phyloP scores from a whole-genome alignment of 2,113 vertebrate genomes.

The Gambusia affinis region DNA sequence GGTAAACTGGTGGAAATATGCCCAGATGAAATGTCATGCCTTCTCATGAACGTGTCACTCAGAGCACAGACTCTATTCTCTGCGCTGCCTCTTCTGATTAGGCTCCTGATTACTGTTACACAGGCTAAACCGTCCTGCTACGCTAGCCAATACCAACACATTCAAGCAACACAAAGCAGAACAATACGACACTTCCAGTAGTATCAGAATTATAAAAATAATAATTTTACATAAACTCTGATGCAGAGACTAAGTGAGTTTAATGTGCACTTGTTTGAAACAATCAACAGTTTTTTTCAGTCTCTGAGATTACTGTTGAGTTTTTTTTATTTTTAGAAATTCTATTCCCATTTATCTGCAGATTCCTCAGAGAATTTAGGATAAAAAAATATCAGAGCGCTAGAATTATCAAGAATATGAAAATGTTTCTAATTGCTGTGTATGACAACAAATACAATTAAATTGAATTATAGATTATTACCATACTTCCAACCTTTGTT shows the following conservation, averaged over 20 bases:
- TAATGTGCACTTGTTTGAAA: not conserved
- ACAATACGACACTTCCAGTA: not conserved
- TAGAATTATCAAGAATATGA: not conserved
- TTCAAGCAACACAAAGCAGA: not conserved
- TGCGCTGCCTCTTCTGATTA: conserved; percentile 70
- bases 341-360: not conserved
- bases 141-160: not conserved
- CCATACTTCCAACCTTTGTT: not conserved
- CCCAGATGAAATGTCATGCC: conserved; percentile 70
- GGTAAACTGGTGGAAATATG: conserved; percentile 44
- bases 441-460: not conserved
- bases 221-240: not conserved
- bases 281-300: not conserved
- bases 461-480: too few relatives aligned
- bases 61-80: conserved; percentile 67
- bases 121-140: conserved; percentile 35
- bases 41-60: conserved; percentile 67
- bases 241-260: not conserved
- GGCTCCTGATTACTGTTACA: conserved; percentile 47
- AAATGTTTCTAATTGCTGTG: not conserved
- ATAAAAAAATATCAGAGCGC: too few relatives aligned
- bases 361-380: not conserved
- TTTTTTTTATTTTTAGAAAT: too few relatives aligned
- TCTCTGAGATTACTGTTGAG: too few relatives aligned
- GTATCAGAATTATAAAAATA: not conserved